phyloP scores from a whole-genome alignment of 1,140 invertebrate genomes.

The Oreohelix idahoensis region DNA sequence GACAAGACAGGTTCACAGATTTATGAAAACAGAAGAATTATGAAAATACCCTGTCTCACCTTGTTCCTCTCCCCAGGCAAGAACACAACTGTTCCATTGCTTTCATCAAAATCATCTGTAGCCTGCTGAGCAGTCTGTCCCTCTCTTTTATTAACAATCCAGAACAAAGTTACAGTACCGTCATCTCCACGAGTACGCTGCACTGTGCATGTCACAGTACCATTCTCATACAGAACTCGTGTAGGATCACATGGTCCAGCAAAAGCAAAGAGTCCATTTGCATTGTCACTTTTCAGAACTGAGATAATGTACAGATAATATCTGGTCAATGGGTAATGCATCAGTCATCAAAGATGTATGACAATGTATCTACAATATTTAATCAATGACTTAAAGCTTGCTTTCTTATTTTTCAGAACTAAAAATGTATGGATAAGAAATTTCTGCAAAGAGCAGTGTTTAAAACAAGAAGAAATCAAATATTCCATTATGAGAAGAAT shows the following conservation, averaged over 20 bases:
- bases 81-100: slow-evolving; percentile 61
- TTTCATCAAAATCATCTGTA: slow-evolving; percentile 63
- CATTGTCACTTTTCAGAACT: slow-evolving; percentile 73
- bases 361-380: no score
- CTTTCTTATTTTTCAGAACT: no score
- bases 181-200: slow-evolving; percentile 58
- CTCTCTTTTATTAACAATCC: slow-evolving; percentile 55
- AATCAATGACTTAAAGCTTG: no score
- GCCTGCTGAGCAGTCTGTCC: slow-evolving; percentile 21
- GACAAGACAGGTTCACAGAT: no score
- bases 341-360: neutral
- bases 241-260: slow-evolving; percentile 56
- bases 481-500: no score
- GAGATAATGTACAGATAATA: neutral
- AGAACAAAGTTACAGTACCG: slow-evolving; percentile 63
- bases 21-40: no score
- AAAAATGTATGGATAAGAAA: no score
- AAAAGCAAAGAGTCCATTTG: slow-evolving; percentile 70
- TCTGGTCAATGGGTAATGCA: neutral
- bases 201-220: slow-evolving; percentile 57
- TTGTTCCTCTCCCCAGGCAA: slow-evolving; percentile 60
- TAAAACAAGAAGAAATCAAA: no score
- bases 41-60: slow-evolving; percentile 54
- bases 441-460: no score
- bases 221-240: slow-evolving; percentile 46